Evolutionary conservation across 1,140 invertebrate genomes (phyloP), one percentile per base, ranked within the genome.

Genomic region (Calephelis nemesis): DNA sequence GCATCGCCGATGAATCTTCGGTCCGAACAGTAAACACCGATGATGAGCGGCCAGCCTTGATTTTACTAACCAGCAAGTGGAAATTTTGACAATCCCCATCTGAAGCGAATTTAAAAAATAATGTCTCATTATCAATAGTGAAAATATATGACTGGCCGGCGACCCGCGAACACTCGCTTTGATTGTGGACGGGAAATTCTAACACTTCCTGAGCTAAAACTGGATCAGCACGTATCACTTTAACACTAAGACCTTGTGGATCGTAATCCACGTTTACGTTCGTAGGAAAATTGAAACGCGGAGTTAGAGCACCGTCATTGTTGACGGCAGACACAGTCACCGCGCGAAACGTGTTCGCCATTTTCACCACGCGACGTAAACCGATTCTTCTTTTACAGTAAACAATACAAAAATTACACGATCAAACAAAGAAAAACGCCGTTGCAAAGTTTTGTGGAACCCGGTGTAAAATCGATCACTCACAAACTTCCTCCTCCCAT

Each of bases 1-100:
- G 98, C 87, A 97, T 97, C 45, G 98, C 98, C 15, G 98, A 99
- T 0, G 98, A 98, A 81, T 99, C 98, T 87, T 99, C 98, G 30
- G 98, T 99, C 85, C 98, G 94, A 73, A 98, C 96, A n/a, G 97
- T 96, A 91, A 99, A 99, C 66, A 98, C 96, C 0, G 97, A 98
- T 4, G 95, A 92, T 42, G 95, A 95, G 80, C 96, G 95, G 30
- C 96, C 95, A 79, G 94, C 94, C 87, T 96, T 96, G 6, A 96
- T 94, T 86, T 97, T 96, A 69, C 94, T 93, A 79, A 97, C 94
- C 83, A 95, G 92, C 78, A 95, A 94, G 85, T 96, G 95, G 88
- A 98, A 97, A 72, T 93, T 94, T 85, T 95, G 93, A 78, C 95
- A 95, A 88, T 97, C 96, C 93, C 86, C 77, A 71, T 92, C 90